These are phyloP conservation scores for Saimiri boliviensis DNA, from an alignment of 2,113 vertebrate genomes.

Conservation along the genomic window DNA sequence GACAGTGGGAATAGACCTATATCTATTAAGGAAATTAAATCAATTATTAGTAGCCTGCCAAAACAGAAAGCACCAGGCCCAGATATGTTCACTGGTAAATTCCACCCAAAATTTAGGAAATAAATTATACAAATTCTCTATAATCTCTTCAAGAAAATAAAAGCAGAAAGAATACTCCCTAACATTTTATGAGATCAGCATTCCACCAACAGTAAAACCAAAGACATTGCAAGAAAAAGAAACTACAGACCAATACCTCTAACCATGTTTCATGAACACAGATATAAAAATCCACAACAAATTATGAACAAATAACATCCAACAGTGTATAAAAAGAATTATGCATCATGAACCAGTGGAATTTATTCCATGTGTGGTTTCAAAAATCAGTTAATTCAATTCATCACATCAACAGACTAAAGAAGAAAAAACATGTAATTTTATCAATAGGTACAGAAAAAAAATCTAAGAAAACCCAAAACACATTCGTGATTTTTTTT, in stretches of 20 bases:
- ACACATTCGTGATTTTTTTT: rapidly evolving
- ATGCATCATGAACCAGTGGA: neutral
- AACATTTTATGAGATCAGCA: neutral
- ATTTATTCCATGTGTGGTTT: neutral
- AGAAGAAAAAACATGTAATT: neutral
- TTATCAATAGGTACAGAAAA: neutral
- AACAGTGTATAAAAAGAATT: neutral
- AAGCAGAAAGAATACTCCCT: neutral
- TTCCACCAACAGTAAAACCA: neutral
- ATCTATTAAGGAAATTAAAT: neutral
- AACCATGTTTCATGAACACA: neutral
- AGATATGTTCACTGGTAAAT: neutral
- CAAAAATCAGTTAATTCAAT: neutral
- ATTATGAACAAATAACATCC: neutral
- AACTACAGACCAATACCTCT: neutral
- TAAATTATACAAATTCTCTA: neutral
- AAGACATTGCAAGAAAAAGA: neutral
- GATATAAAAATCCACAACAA: neutral
- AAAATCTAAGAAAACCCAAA: neutral
- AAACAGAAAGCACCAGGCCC: neutral
- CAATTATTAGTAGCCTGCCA: neutral
- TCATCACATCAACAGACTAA: neutral
- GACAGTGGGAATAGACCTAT: neutral
- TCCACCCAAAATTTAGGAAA: neutral
- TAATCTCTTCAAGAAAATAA: neutral